phyloP scores from a whole-genome alignment of 2,888 invertebrate genomes.

The Drosophila pegasa region DNA sequence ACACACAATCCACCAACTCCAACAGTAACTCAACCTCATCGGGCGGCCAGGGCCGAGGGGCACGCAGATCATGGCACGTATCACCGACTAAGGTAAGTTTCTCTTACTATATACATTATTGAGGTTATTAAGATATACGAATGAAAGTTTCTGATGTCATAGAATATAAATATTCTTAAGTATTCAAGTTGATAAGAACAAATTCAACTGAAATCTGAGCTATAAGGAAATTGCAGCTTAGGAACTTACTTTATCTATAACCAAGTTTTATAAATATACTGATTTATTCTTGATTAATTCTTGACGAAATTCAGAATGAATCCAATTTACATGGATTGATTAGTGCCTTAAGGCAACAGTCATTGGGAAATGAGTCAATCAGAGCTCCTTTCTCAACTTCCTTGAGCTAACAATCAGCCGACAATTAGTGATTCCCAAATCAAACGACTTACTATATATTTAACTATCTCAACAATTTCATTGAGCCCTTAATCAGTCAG shows the following conservation, averaged over 20 bases:
- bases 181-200: background rate
- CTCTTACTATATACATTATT: background rate
- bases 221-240: background rate
- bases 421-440: too few species aligned
- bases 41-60: slow-evolving; percentile 84
- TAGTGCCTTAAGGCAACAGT: too few species aligned
- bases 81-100: slow-evolving; percentile 88
- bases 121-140: background rate
- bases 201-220: background rate
- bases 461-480: too few species aligned
- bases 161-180: background rate
- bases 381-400: too few species aligned
- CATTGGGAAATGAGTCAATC: too few species aligned
- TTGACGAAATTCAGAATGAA: too few species aligned
- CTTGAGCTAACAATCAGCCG: background rate
- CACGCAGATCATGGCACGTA: slow-evolving; percentile 89
- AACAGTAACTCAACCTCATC: slow-evolving; percentile 29
- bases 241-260: background rate
- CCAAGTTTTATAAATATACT: too few species aligned
- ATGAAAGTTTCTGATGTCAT: background rate
- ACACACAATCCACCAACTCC: slow-evolving; percentile 33
- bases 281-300: too few species aligned
- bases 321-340: too few species aligned
- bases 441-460: too few species aligned
- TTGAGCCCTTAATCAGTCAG: too few species aligned